Conservation (phyloP, 2,888 invertebrate species). For the Clanis bilineata region DNA sequence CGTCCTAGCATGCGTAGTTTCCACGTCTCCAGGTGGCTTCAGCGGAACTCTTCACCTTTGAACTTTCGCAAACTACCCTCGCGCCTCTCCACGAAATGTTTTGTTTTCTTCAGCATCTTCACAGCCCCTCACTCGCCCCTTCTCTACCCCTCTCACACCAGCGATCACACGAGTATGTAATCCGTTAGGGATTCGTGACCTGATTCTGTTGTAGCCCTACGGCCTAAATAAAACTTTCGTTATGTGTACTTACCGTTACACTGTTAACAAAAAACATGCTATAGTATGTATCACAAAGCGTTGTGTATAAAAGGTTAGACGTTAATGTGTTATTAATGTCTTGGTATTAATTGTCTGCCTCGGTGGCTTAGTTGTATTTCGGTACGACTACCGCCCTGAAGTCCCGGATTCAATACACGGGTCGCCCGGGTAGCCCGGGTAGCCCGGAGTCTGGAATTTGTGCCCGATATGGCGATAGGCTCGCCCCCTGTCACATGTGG, state of each 20-base stretch:
- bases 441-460: too few relatives aligned
- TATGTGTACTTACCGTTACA: constrained; percentile 12
- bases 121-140: neutral
- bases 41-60: constrained; percentile 45
- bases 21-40: constrained; percentile 35
- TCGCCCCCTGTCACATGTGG: too few relatives aligned
- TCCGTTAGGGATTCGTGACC: constrained; percentile 48
- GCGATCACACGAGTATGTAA: constrained; percentile 34
- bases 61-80: constrained; percentile 46
- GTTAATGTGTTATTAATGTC: neutral
- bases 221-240: constrained; percentile 31
- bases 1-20: neutral
- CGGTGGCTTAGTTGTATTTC: too few relatives aligned
- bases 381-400: too few relatives aligned
- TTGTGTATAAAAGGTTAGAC: neutral
- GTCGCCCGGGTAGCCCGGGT: too few relatives aligned
- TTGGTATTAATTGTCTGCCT: too few relatives aligned
- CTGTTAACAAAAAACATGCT: constrained; percentile 9
- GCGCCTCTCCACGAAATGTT: constrained; percentile 27
- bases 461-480: too few relatives aligned
- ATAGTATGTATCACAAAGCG: neutral
- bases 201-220: constrained; percentile 30
- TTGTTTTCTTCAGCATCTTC: constrained; percentile 33
- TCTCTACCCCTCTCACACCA: constrained; percentile 9
- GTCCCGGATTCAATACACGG: too few relatives aligned